Conservation (phyloP, 2,888 invertebrate genomes). For the Notodonta dromedarius region DNA sequence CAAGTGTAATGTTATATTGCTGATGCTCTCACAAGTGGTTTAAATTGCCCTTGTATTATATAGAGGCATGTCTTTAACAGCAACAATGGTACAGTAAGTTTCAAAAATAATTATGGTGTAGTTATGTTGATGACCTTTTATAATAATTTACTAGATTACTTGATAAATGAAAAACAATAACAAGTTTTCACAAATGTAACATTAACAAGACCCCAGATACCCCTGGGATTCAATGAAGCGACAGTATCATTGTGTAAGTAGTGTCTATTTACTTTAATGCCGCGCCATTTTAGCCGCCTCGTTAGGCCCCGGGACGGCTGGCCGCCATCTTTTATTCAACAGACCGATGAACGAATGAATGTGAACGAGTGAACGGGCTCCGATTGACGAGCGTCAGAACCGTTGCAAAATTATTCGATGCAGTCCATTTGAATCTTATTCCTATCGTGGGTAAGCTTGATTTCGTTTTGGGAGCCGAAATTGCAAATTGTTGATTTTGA, state of each 20-base stretch:
- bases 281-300: constrained; percentile 54
- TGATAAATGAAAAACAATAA: too few species aligned
- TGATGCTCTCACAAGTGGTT: too few species aligned
- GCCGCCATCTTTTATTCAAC: constrained; percentile 69
- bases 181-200: background rate
- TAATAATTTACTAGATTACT: background rate
- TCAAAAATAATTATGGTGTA: too few species aligned
- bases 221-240: constrained; percentile 24
- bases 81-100: too few species aligned
- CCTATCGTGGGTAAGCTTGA: constrained; percentile 20
- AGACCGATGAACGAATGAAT: constrained; percentile 62
- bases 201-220: background rate
- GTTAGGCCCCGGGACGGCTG: constrained; percentile 45
- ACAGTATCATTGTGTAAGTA: constrained; percentile 39
- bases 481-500: constrained; percentile 24
- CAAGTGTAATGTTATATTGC: background rate
- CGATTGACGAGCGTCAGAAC: constrained; percentile 41
- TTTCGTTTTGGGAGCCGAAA: constrained; percentile 22
- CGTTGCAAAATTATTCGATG: constrained; percentile 24
- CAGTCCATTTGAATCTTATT: constrained; percentile 26
- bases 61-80: too few species aligned
- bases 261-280: constrained; percentile 55
- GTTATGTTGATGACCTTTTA: too few species aligned
- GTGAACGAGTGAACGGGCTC: constrained; percentile 54
- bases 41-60: too few species aligned